Evolutionary conservation across 2,888 invertebrate species (phyloP).

Genomic region (Diabrotica balteata): DNA sequence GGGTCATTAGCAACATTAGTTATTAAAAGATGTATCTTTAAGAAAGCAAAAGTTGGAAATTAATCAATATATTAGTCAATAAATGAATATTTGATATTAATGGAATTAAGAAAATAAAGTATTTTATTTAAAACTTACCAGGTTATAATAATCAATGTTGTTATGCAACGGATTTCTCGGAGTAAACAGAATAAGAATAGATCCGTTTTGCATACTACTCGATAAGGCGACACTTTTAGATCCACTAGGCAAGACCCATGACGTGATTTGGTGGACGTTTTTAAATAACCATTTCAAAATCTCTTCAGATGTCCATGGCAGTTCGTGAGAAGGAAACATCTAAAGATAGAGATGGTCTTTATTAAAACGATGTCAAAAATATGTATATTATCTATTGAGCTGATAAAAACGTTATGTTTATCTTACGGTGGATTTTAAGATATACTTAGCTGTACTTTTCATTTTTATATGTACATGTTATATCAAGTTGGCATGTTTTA

Average conservation of each 20-base stretch:
- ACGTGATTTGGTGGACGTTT: constrained; percentile 67
- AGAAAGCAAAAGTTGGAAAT: no score
- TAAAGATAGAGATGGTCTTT: constrained; percentile 22
- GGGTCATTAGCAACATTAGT: no score
- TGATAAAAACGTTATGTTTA: no score
- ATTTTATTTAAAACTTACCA: constrained; percentile 64
- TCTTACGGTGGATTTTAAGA: no score
- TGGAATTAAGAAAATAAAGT: no score
- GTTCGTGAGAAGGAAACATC: constrained; percentile 46
- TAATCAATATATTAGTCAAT: no score
- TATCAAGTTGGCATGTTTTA: no score
- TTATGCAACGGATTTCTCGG: constrained; percentile 76
- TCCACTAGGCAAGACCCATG: constrained; percentile 76
- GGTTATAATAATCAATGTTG: constrained; percentile 71
- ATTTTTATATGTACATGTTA: no score
- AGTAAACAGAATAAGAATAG: constrained; percentile 79
- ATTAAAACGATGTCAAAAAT: not conserved
- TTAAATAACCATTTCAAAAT: constrained; percentile 70
- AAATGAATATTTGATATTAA: no score
- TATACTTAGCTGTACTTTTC: no score
- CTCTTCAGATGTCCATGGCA: constrained; percentile 61
- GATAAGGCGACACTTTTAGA: constrained; percentile 70
- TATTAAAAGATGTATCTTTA: no score
- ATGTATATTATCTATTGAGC: not conserved
- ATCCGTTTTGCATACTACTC: constrained; percentile 72